phyloP scores from a whole-genome alignment of 2,113 vertebrate genomes.

The Podarcis cretensis region DNA sequence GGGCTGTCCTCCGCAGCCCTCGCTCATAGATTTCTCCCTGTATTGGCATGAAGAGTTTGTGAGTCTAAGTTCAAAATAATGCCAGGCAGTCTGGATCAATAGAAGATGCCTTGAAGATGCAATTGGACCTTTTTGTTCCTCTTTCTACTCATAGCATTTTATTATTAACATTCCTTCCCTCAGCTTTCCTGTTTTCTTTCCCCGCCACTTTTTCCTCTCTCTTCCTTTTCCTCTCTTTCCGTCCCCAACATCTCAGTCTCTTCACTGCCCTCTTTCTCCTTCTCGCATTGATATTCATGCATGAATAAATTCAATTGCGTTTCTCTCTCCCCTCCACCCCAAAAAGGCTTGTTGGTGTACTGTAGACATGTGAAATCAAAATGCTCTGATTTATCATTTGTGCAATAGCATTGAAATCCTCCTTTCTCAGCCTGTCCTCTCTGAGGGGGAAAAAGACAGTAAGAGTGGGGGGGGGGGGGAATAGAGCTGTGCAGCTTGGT shows the following conservation, averaged over 20 bases:
- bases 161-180: neutral
- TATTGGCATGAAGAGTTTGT: neutral
- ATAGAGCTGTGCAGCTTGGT: neutral
- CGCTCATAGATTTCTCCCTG: neutral
- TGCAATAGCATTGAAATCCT: constrained; percentile 43
- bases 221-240: too few relatives aligned
- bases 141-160: neutral
- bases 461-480: neutral
- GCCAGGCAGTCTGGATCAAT: neutral
- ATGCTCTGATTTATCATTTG: constrained; percentile 60
- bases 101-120: constrained; percentile 18
- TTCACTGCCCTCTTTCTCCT: constrained; percentile 30
- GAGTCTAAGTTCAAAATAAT: constrained; percentile 19
- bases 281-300: constrained; percentile 71
- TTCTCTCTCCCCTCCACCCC: constrained; percentile 56
- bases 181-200: neutral
- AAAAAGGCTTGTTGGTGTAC: constrained; percentile 71
- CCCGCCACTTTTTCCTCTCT: neutral
- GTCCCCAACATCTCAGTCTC: neutral
- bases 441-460: neutral
- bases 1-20: neutral
- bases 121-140: neutral
- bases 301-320: constrained; percentile 74
- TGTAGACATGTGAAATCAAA: constrained; percentile 66
- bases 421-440: constrained; percentile 21